Evolutionary conservation across 2,113 vertebrate species (phyloP).

Genomic region (Strigops habroptila): DNA sequence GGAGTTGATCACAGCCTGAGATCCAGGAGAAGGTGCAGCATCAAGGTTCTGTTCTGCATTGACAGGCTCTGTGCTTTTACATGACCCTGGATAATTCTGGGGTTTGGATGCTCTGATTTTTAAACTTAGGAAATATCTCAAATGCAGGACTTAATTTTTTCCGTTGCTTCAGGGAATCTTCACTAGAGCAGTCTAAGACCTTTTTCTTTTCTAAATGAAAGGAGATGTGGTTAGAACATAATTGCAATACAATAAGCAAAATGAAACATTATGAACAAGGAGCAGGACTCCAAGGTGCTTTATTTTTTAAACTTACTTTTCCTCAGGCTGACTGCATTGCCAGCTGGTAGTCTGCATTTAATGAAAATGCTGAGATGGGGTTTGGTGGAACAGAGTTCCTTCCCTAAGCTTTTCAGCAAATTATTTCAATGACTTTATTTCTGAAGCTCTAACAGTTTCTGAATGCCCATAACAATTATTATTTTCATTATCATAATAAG

Average conservation of each 20-base stretch:
- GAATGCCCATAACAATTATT: background rate
- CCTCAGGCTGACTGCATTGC: background rate
- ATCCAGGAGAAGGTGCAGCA: background rate
- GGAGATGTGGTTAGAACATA: background rate
- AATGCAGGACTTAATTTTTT: background rate
- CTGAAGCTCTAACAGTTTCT: background rate
- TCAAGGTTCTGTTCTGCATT: background rate
- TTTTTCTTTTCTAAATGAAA: background rate
- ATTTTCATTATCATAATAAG: background rate
- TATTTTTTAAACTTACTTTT: background rate
- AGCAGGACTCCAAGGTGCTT: background rate
- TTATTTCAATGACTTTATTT: constrained; percentile 4
- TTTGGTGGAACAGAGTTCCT: background rate
- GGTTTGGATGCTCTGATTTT: background rate
- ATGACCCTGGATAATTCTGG: background rate
- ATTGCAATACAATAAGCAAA: background rate
- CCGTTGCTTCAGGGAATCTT: background rate
- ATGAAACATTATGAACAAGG: background rate
- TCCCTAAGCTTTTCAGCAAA: background rate
- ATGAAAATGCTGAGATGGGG: background rate
- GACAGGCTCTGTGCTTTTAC: background rate
- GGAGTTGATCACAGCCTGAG: background rate
- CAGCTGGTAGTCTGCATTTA: background rate
- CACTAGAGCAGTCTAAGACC: background rate
- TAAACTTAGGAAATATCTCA: background rate